A percentile compares a stretch with the other conserved stretches of the same genome.
Evolutionary conservation across 2,113 vertebrate genomes (phyloP).

Genomic region (Terrapene triunguis): DNA sequence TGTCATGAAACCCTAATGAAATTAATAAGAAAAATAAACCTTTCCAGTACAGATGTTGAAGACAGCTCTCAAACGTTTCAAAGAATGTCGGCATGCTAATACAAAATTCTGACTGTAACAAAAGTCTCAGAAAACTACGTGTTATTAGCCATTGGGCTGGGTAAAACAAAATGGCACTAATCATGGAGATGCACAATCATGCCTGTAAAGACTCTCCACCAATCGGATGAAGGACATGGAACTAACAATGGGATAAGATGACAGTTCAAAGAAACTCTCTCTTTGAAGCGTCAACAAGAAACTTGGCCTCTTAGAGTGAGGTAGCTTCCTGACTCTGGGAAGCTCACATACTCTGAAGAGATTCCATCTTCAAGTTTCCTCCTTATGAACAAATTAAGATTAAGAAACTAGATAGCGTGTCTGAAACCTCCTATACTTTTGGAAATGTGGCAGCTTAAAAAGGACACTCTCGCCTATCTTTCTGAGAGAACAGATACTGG

Average conservation of each 20-base stretch:
- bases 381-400: slow-evolving; percentile 41
- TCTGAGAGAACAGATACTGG: neutral
- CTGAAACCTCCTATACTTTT: neutral
- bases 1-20: neutral
- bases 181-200: neutral
- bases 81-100: neutral
- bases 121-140: slow-evolving; percentile 21
- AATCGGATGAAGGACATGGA: neutral
- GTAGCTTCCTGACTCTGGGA: neutral
- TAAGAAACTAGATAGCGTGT: slow-evolving; percentile 37
- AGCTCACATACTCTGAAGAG: neutral
- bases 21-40: neutral
- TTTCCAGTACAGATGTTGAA: neutral
- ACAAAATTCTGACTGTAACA: slow-evolving; percentile 8
- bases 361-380: slow-evolving; percentile 38
- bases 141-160: slow-evolving; percentile 35
- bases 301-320: neutral
- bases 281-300: neutral
- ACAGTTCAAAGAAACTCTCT: neutral
- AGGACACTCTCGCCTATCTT: neutral
- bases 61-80: neutral
- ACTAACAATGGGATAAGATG: neutral
- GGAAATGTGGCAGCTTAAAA: neutral
- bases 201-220: neutral
- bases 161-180: neutral